Conservation (phyloP, 2,888 invertebrate species). For the Campopleginae sp. region DNA sequence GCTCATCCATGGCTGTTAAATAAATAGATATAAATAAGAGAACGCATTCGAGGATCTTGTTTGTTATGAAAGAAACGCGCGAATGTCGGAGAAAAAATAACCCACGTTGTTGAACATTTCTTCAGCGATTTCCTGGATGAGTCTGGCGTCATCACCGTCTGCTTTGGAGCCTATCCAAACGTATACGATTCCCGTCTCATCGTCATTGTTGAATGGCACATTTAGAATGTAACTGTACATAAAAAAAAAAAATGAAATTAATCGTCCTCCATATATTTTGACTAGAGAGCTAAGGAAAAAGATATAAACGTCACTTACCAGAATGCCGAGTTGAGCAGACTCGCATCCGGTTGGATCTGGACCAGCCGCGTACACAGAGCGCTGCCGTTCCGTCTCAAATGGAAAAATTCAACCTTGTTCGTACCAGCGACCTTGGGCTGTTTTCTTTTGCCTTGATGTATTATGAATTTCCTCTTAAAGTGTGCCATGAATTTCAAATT, state of each 20-base stretch:
- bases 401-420: conserved; percentile 93
- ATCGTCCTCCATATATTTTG: too few species aligned
- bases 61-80: background rate
- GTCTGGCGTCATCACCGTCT: conserved; percentile 93
- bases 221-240: conserved; percentile 93
- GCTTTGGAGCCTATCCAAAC: conserved; percentile 97
- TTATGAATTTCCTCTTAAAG: conserved; percentile 97
- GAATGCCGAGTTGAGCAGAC: conserved; percentile 96
- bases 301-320: conserved; percentile 88
- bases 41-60: background rate
- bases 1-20: conserved; percentile 85
- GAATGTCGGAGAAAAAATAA: conserved; percentile 41
- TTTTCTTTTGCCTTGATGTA: conserved; percentile 94
- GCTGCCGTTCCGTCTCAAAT: conserved; percentile 97
- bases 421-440: conserved; percentile 81
- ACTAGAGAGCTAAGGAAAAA: background rate
- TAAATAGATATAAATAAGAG: conserved; percentile 19
- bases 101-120: conserved; percentile 95
- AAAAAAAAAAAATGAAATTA: background rate
- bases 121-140: conserved; percentile 96
- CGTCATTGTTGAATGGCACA: conserved; percentile 95
- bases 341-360: conserved; percentile 94
- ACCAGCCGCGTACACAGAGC: conserved; percentile 96
- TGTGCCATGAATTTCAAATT: conserved; percentile 99
- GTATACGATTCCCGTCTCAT: conserved; percentile 95